Evolutionary conservation across 1,140 invertebrate species (phyloP).

Genomic region (Ylistrum balloti): DNA sequence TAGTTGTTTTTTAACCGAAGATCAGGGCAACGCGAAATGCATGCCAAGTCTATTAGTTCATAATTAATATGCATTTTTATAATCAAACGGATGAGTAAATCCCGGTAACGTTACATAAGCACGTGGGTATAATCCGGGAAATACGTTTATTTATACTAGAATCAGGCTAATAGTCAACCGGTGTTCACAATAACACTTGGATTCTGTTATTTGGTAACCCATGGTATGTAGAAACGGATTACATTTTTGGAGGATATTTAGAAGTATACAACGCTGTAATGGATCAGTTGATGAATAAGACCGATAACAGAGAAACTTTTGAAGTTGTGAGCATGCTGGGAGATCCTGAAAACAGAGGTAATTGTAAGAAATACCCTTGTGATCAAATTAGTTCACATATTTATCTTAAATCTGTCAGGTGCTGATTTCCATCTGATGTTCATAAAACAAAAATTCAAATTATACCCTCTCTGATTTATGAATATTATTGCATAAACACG

Average conservation of each 20-base stretch:
- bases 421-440: neutral
- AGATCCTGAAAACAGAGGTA: neutral
- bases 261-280: neutral
- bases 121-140: neutral
- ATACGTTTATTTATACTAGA: too few relatives aligned
- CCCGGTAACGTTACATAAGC: neutral
- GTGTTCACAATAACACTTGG: conserved; percentile 4
- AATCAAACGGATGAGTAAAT: conserved; percentile 39
- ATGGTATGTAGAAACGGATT: neutral
- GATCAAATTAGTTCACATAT: neutral
- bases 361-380: neutral
- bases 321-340: neutral
- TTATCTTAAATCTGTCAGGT: neutral
- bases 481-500: neutral
- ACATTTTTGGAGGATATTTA: neutral
- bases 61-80: conserved; percentile 36
- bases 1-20: neutral
- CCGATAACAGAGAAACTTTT: neutral
- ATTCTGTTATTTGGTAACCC: neutral
- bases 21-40: conserved; percentile 14
- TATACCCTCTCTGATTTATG: neutral
- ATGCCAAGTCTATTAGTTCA: conserved; percentile 33
- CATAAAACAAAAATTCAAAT: neutral
- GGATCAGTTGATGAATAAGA: neutral
- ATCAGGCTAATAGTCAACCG: neutral